A percentile compares a stretch with the other conserved stretches of the same genome.
phyloP scores from a whole-genome alignment of 2,797 vertebrate species.

The Heterohyrax brucei region DNA sequence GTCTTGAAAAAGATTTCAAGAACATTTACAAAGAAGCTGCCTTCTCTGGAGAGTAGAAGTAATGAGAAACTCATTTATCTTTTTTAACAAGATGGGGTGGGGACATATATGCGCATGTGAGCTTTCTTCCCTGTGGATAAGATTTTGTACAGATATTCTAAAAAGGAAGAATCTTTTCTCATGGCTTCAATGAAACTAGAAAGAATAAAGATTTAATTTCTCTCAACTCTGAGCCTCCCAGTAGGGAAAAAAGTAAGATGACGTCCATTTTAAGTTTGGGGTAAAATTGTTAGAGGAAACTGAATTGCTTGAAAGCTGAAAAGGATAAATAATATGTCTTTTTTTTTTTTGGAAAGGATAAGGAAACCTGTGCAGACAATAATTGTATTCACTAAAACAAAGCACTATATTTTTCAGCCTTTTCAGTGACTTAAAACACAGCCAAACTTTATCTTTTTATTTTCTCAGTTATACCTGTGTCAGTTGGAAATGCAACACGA shows the following conservation, averaged over 20 bases:
- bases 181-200: conserved; percentile 50
- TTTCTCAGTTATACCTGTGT: neutral
- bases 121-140: conserved; percentile 20
- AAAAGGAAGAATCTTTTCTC: conserved; percentile 57
- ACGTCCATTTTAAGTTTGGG: conserved; percentile 50
- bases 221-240: conserved; percentile 23
- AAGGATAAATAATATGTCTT: conserved; percentile 34
- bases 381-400: neutral
- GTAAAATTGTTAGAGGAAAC: conserved; percentile 67
- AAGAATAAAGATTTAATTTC: conserved; percentile 57
- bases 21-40: neutral
- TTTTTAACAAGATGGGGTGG: conserved; percentile 12
- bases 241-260: conserved; percentile 48
- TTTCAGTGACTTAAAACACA: conserved; percentile 50
- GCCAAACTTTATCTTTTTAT: conserved; percentile 6
- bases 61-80: conserved; percentile 62
- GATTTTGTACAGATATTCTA: conserved; percentile 56
- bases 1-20: neutral
- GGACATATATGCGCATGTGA: neutral
- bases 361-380: neutral
- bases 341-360: conserved; percentile 65
- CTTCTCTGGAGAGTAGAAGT: conserved; percentile 34
- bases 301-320: conserved; percentile 50
- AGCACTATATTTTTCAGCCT: neutral
- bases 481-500: neutral